A percentile compares a stretch with the other conserved stretches of the same genome.
Evolutionary conservation across 2,113 vertebrate species (phyloP).

Genomic region (Pithys albifrons): DNA sequence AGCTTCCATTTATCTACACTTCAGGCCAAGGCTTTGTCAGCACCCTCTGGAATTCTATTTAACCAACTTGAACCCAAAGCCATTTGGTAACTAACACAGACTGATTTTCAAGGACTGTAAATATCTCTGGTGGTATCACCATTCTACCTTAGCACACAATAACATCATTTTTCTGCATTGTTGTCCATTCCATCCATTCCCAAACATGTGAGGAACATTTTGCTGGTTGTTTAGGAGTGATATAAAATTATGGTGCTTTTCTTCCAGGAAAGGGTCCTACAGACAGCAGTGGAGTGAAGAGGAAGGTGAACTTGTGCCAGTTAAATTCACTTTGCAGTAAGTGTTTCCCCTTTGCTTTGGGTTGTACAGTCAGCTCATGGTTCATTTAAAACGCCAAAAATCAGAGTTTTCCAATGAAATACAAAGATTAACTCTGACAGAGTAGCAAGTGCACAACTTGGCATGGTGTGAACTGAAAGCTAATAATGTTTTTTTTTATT

Average conservation of each 20-base stretch:
- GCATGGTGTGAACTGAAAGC: neutral
- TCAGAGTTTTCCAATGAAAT: neutral
- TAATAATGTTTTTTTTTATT: neutral
- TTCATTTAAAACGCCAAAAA: neutral
- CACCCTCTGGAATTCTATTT: neutral
- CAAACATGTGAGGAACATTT: neutral
- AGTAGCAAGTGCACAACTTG: neutral
- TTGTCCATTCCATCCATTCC: neutral
- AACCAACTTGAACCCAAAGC: neutral
- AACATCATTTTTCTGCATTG: neutral
- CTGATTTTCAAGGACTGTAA: neutral
- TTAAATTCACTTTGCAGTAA: conserved; percentile 59
- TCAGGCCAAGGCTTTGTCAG: neutral
- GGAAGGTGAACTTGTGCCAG: conserved; percentile 32
- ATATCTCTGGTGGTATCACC: neutral
- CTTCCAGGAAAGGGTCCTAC: conserved; percentile 59
- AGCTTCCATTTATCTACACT: neutral
- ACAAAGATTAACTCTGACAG: neutral
- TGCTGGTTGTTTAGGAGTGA: neutral
- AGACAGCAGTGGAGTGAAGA: conserved; percentile 55
- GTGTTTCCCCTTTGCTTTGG: neutral
- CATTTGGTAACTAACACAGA: neutral
- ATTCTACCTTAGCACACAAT: neutral
- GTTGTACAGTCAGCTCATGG: neutral
- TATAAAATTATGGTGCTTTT: neutral